phyloP scores from a whole-genome alignment of 2,113 vertebrate genomes.

The Misgurnus anguillicaudatus region DNA sequence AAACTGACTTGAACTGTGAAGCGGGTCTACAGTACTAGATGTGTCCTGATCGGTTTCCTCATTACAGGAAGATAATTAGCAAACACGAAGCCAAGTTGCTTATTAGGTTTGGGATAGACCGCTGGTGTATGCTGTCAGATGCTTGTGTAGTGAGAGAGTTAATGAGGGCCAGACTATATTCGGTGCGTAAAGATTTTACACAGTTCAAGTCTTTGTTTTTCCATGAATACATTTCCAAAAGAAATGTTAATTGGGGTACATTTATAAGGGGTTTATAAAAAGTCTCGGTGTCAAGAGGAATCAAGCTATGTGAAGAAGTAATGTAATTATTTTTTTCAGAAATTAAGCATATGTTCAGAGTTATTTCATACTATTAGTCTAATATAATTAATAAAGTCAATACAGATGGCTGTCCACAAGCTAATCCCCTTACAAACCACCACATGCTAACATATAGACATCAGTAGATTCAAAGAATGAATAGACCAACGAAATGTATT shows the following conservation, averaged over 20 bases:
- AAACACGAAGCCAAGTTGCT: constrained; percentile 30
- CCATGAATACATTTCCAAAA: constrained; percentile 10
- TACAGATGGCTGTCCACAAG: too few species aligned
- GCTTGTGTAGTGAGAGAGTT: constrained; percentile 10
- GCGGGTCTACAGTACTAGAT: constrained; percentile 6
- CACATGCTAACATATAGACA: too few species aligned
- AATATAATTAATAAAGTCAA: not conserved
- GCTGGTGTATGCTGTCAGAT: constrained; percentile 34
- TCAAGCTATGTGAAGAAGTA: constrained; percentile 1
- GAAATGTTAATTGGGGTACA: not conserved
- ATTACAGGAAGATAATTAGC: constrained; percentile 46
- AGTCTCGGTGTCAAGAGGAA: constrained; percentile 10
- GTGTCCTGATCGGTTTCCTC: constrained; percentile 38
- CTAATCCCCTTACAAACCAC: too few species aligned
- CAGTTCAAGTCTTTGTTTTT: constrained; percentile 20
- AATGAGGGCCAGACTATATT: constrained; percentile 33
- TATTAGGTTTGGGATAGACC: constrained; percentile 19
- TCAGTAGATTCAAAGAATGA: too few species aligned
- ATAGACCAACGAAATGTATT: too few species aligned
- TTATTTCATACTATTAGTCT: not conserved
- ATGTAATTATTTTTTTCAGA: constrained; percentile 6
- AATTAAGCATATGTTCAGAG: not conserved
- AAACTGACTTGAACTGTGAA: constrained; percentile 20
- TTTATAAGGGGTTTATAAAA: not conserved
- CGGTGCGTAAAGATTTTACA: not conserved